These are phyloP conservation scores for Tenualosa thibaudeaui DNA, from an alignment of 2,797 vertebrate species.

Conservation along the genomic window DNA sequence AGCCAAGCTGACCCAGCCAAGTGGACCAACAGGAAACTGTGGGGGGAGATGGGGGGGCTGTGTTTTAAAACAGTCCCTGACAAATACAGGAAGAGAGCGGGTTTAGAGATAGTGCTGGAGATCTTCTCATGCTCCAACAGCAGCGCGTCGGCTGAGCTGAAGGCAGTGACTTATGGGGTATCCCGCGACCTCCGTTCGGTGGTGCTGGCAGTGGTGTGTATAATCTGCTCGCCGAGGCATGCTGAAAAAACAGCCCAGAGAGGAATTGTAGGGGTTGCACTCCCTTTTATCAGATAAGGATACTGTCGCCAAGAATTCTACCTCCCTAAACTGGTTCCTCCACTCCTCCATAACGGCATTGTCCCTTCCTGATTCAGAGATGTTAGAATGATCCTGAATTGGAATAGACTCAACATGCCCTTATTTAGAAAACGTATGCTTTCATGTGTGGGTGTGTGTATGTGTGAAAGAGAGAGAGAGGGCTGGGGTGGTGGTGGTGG, in stretches of 20 bases:
- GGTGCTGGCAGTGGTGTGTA: slow-evolving; percentile 38
- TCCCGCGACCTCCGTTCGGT: slow-evolving; percentile 34
- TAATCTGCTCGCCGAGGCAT: slow-evolving; percentile 37
- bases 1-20: slow-evolving; percentile 33
- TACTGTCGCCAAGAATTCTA: slow-evolving; percentile 56
- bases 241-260: slow-evolving; percentile 50
- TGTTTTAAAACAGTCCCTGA: slow-evolving; percentile 44
- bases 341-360: not conserved
- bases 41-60: slow-evolving; percentile 15
- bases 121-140: slow-evolving; percentile 41
- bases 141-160: not conserved
- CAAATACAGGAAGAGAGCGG: slow-evolving; percentile 50
- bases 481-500: not conserved
- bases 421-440: slow-evolving; percentile 63
- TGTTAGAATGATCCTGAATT: slow-evolving; percentile 46
- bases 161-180: slow-evolving; percentile 36
- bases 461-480: slow-evolving; percentile 47
- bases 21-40: slow-evolving; percentile 30
- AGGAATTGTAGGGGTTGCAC: slow-evolving; percentile 50
- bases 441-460: slow-evolving; percentile 42
- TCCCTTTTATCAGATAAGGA: slow-evolving; percentile 62
- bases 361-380: slow-evolving; percentile 43
- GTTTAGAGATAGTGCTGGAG: slow-evolving; percentile 40
- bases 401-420: slow-evolving; percentile 71
- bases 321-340: slow-evolving; percentile 18